phyloP scores from a whole-genome alignment of 92 coral and sea anemone genomes.

The Paragorgia papillata region DNA sequence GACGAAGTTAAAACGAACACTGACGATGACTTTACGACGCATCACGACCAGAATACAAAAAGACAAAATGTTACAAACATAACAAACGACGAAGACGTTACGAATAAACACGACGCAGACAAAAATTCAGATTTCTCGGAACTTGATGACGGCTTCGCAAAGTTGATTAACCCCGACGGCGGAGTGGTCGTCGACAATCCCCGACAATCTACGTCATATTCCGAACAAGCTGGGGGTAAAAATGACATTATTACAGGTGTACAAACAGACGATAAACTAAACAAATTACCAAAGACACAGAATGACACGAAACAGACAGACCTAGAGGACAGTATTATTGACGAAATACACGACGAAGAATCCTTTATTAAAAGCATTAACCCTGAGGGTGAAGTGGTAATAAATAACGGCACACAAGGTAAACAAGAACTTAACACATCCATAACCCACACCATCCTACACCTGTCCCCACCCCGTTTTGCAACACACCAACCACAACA shows the following conservation, averaged over 20 bases:
- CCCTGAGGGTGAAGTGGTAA: conserved; percentile 32
- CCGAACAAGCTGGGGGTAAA: not conserved
- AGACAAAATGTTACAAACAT: conserved; percentile 1
- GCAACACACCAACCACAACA: no score
- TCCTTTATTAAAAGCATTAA: conserved; percentile 32
- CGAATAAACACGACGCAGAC: conserved; percentile 6
- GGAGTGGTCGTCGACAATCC: conserved; percentile 27
- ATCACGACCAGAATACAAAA: conserved; percentile 21
- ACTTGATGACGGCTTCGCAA: conserved; percentile 7
- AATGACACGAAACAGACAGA: conserved; percentile 11
- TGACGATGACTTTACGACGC: conserved; percentile 15
- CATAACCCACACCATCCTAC: no score
- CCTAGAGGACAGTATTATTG: conserved; percentile 14
- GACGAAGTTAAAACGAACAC: not conserved
- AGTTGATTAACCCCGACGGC: conserved; percentile 23
- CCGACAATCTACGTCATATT: not conserved
- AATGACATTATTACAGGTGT: not conserved
- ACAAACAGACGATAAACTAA: not conserved
- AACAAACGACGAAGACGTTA: not conserved
- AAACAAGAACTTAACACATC: not conserved
- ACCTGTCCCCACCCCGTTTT: no score
- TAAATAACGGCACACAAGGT: conserved; percentile 5
- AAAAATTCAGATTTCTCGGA: not conserved
- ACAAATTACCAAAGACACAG: conserved; percentile 5
- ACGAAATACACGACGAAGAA: conserved; percentile 27